phyloP scores from a whole-genome alignment of 1,140 invertebrate genomes.

The Augochlora pura region DNA sequence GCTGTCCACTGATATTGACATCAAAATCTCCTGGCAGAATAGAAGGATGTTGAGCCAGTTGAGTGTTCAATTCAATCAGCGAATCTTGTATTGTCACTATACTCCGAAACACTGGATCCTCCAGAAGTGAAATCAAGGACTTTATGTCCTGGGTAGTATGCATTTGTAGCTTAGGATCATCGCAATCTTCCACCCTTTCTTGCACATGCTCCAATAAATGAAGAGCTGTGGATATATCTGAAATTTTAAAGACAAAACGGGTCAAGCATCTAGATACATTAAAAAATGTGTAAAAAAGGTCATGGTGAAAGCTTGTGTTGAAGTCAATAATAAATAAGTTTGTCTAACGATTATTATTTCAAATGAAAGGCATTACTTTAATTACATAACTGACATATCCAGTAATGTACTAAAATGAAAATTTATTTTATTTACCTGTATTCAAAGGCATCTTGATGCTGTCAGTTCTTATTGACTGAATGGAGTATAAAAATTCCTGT shows the following conservation, averaged over 20 bases:
- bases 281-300: too few relatives aligned
- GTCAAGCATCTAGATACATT: background rate
- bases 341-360: background rate
- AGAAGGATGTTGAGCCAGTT: constrained; percentile 93
- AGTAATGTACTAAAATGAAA: background rate
- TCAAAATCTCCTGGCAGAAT: constrained; percentile 96
- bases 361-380: background rate
- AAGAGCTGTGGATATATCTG: constrained; percentile 83
- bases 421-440: constrained; percentile 61
- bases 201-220: constrained; percentile 84
- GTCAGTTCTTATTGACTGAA: background rate
- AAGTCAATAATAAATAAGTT: background rate
- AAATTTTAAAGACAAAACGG: constrained; percentile 8
- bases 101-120: constrained; percentile 95
- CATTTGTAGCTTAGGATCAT: constrained; percentile 81
- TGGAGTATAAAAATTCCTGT: constrained; percentile 30
- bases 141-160: constrained; percentile 92
- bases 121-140: constrained; percentile 91
- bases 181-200: constrained; percentile 80
- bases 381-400: background rate
- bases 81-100: constrained; percentile 96
- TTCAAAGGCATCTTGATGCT: constrained; percentile 70
- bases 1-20: constrained; percentile 87
- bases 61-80: constrained; percentile 88
- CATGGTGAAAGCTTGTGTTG: too few relatives aligned